These are phyloP conservation scores for Papilio glaucus DNA, from an alignment of 1,140 invertebrate species.

Conservation along the genomic window DNA sequence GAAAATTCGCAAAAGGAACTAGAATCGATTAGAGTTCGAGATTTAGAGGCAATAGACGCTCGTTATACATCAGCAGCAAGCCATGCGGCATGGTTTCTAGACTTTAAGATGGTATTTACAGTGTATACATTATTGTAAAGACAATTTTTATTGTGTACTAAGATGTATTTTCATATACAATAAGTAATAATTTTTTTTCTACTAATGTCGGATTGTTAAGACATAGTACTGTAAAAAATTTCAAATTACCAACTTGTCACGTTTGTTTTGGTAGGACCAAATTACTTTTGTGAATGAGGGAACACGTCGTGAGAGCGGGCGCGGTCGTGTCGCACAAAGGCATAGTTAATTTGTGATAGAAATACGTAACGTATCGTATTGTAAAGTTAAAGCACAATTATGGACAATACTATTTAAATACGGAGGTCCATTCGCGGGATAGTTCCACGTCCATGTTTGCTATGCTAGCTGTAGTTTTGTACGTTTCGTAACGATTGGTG, in stretches of 20 bases:
- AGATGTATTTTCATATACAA: constrained; percentile 80
- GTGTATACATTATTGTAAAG: constrained; percentile 56
- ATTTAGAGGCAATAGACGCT: constrained; percentile 63
- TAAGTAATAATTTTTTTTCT: constrained; percentile 69
- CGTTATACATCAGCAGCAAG: constrained; percentile 47
- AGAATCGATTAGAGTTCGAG: constrained; percentile 51
- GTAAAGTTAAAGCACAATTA: constrained; percentile 72
- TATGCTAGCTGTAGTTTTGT: constrained; percentile 72
- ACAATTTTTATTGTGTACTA: constrained; percentile 60
- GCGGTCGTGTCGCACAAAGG: neutral
- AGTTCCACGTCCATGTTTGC: constrained; percentile 68
- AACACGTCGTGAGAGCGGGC: constrained; percentile 39
- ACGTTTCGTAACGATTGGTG: constrained; percentile 59
- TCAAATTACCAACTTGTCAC: constrained; percentile 44
- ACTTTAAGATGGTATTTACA: constrained; percentile 60
- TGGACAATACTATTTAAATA: constrained; percentile 79
- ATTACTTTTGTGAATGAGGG: constrained; percentile 53
- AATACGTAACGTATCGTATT: constrained; percentile 66
- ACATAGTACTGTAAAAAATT: constrained; percentile 49
- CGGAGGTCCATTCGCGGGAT: constrained; percentile 72
- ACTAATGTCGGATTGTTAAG: constrained; percentile 61
- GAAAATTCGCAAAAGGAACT: constrained; percentile 55
- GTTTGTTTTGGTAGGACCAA: constrained; percentile 62
- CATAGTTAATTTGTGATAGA: constrained; percentile 69
- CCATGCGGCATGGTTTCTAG: constrained; percentile 2